Conservation (phyloP, 2,113 vertebrate species). For the Chaenogobius annularis region DNA sequence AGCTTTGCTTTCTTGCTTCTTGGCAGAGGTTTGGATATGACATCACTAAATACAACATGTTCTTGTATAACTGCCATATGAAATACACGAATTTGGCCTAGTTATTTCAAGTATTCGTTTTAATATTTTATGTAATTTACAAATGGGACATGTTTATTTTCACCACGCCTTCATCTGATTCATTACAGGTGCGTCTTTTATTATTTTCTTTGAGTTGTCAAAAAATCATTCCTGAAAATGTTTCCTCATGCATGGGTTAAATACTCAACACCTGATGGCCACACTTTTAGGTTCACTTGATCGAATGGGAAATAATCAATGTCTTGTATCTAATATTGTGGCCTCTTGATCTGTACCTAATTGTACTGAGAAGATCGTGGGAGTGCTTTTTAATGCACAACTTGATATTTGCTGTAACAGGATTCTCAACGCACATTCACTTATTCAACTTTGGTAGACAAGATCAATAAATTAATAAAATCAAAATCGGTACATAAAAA, state of each 20-base stretch:
- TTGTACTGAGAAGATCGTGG: not conserved
- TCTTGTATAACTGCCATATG: not conserved
- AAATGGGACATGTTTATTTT: not conserved
- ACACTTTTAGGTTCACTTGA: not conserved
- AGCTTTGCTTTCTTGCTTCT: not conserved
- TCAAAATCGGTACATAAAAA: slow-evolving; percentile 2
- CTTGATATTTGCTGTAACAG: slow-evolving; percentile 5
- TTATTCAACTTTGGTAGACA: slow-evolving; percentile 3
- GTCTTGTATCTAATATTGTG: not conserved
- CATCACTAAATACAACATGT: not conserved
- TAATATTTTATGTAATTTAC: not conserved
- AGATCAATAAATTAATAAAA: slow-evolving; percentile 3
- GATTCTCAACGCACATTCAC: slow-evolving; percentile 7
- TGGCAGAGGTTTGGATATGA: slow-evolving; percentile 5
- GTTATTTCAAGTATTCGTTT: not conserved
- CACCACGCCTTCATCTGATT: slow-evolving; percentile 13
- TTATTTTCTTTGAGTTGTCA: not conserved
- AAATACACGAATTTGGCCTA: not conserved
- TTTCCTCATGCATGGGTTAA: not conserved
- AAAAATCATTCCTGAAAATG: slow-evolving; percentile 9
- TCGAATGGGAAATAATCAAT: not conserved
- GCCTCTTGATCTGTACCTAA: not conserved
- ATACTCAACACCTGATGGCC: not conserved
- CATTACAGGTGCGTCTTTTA: not conserved
- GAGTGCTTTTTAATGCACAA: slow-evolving; percentile 7